These are phyloP conservation scores for Dendrolimus kikuchii DNA, from an alignment of 1,140 invertebrate genomes.

Conservation along the genomic window DNA sequence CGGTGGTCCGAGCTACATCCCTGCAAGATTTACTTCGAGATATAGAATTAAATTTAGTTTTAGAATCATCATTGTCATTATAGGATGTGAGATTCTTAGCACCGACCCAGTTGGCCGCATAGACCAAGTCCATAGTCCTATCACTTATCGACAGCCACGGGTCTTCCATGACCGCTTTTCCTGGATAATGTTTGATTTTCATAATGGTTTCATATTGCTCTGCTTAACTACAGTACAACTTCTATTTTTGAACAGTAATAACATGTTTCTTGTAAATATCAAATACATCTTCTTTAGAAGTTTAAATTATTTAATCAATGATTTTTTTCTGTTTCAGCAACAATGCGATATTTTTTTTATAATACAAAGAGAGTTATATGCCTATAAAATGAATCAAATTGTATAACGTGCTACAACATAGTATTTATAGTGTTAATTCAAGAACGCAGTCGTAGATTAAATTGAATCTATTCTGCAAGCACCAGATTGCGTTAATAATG, in stretches of 20 bases:
- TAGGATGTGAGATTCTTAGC: constrained; percentile 62
- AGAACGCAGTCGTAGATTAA: constrained; percentile 1
- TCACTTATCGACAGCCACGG: constrained; percentile 76
- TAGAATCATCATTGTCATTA: constrained; percentile 42
- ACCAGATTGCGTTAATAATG: constrained; percentile 12
- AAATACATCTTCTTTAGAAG: too few relatives aligned
- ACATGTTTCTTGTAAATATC: too few relatives aligned
- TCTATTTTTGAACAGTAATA: too few relatives aligned
- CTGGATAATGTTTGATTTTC: constrained; percentile 88
- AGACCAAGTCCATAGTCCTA: constrained; percentile 81
- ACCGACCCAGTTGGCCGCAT: constrained; percentile 88
- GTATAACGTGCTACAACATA: constrained; percentile 2
- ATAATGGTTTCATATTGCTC: constrained; percentile 65
- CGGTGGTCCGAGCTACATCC: constrained; percentile 53
- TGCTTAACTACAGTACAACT: neutral
- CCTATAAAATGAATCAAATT: too few relatives aligned
- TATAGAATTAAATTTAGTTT: constrained; percentile 54
- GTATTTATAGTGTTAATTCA: neutral
- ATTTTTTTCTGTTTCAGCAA: too few relatives aligned
- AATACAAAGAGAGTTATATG: too few relatives aligned
- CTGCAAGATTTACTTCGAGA: constrained; percentile 68
- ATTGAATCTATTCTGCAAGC: too few relatives aligned
- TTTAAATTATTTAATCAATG: too few relatives aligned
- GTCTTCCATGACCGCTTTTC: constrained; percentile 83
- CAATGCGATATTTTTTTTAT: too few relatives aligned